Percentiles rank a stretch among this genome's conserved stretches.
Conservation (phyloP, 2,797 vertebrate species). For the Pangasius sanitwongsei region DNA sequence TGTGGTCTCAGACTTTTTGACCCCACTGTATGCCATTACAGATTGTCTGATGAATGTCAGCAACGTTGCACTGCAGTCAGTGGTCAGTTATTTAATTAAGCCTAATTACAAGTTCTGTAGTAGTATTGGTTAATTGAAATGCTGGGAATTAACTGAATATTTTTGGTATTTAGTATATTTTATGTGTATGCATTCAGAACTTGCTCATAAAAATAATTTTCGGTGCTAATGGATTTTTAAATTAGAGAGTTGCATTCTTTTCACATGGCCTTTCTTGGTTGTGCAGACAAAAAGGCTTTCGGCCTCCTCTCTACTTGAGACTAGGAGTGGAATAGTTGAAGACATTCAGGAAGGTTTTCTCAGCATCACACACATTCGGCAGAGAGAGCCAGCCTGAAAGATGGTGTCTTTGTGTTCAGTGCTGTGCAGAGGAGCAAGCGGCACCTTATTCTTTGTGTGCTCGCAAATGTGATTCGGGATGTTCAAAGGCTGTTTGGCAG, state of each 20-base stretch:
- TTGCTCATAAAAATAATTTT: background rate
- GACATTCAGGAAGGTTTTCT: constrained; percentile 24
- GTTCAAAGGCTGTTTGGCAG: constrained; percentile 27
- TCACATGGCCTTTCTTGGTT: constrained; percentile 8
- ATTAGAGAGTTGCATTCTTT: constrained; percentile 20
- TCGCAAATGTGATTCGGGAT: constrained; percentile 20
- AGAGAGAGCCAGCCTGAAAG: constrained; percentile 8
- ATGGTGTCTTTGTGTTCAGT: constrained; percentile 13
- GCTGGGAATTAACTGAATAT: background rate
- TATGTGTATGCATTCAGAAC: background rate
- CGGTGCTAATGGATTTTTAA: constrained; percentile 32
- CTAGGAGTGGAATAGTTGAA: background rate
- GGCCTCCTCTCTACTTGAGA: constrained; percentile 6
- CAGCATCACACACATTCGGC: constrained; percentile 7
- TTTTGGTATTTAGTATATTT: background rate
- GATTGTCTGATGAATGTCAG: background rate
- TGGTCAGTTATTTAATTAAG: background rate
- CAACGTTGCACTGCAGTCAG: background rate
- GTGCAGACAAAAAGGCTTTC: background rate
- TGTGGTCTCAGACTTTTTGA: background rate
- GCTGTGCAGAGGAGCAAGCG: constrained; percentile 24
- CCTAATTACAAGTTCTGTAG: background rate
- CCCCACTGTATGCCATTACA: background rate
- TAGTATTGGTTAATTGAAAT: background rate
- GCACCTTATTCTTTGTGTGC: constrained; percentile 14